Conservation (phyloP, 2,797 vertebrate genomes). For the Onychomys arenicola region DNA sequence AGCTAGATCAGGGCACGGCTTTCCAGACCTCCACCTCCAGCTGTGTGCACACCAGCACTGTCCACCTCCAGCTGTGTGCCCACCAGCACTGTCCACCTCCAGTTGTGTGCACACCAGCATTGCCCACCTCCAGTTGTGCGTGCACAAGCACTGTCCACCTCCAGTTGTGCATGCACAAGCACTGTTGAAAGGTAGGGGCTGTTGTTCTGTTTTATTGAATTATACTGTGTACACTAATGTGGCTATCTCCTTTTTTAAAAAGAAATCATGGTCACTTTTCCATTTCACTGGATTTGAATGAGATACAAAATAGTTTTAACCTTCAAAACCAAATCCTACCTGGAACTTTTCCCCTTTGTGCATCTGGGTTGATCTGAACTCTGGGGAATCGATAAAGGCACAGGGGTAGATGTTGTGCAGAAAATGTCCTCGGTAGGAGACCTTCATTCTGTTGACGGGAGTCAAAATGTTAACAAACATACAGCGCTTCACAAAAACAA, state of each 20-base stretch:
- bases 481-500: conserved; percentile 67
- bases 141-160: too few relatives aligned
- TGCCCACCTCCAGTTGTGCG: not conserved
- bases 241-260: not conserved
- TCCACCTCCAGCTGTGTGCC: not conserved
- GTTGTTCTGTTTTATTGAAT: not conserved
- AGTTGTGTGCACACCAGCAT: not conserved
- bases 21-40: not conserved
- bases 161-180: too few relatives aligned
- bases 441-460: conserved; percentile 95
- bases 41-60: not conserved
- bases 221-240: not conserved
- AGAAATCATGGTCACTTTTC: not conserved
- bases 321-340: conserved; percentile 88
- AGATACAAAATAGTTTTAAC: conserved; percentile 20
- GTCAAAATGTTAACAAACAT: conserved; percentile 59
- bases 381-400: conserved; percentile 98
- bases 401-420: conserved; percentile 99
- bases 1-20: not conserved
- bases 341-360: conserved; percentile 98
- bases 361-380: conserved; percentile 98
- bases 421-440: conserved; percentile 98
- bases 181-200: not conserved
- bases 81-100: not conserved
- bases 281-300: not conserved